Conservation (phyloP, 2,888 invertebrate genomes). For the Tromatobia lineatoria region DNA sequence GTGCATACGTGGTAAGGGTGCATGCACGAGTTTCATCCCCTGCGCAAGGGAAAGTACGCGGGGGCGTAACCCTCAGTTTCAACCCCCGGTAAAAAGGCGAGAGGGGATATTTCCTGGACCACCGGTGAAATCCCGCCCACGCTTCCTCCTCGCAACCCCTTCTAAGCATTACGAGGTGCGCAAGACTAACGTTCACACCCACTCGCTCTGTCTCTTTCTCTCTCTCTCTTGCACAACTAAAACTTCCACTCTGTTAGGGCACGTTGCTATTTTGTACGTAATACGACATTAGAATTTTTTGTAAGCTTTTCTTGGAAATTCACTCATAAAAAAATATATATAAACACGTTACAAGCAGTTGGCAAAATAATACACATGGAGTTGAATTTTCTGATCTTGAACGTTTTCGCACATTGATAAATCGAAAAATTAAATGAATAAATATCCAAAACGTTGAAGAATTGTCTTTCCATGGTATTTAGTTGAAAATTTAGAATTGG, state of each 20-base stretch:
- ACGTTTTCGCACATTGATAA: too few species aligned
- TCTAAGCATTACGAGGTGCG: slow-evolving; percentile 17
- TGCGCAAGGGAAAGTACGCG: slow-evolving; percentile 44
- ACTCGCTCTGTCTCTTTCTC: not conserved
- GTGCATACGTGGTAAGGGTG: not conserved
- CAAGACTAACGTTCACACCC: slow-evolving; percentile 54
- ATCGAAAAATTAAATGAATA: too few species aligned
- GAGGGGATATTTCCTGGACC: slow-evolving; percentile 64
- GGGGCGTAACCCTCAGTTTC: slow-evolving; percentile 66
- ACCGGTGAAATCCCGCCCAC: slow-evolving; percentile 71
- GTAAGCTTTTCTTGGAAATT: too few species aligned
- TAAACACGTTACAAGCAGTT: too few species aligned
- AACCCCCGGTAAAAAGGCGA: slow-evolving; percentile 49
- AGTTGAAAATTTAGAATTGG: too few species aligned
- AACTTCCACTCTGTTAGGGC: not conserved
- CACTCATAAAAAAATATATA: too few species aligned
- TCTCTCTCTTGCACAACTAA: not conserved
- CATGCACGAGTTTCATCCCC: slow-evolving; percentile 43
- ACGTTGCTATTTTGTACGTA: not conserved
- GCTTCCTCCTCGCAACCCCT: slow-evolving; percentile 61
- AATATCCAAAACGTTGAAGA: too few species aligned
- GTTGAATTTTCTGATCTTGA: too few species aligned
- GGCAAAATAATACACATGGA: too few species aligned
- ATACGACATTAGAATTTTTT: not conserved
- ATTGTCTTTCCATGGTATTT: too few species aligned